A percentile compares a stretch with the other conserved stretches of the same genome.
phyloP scores from a whole-genome alignment of 2,113 vertebrate species.

The Peromyscus polionotus region DNA sequence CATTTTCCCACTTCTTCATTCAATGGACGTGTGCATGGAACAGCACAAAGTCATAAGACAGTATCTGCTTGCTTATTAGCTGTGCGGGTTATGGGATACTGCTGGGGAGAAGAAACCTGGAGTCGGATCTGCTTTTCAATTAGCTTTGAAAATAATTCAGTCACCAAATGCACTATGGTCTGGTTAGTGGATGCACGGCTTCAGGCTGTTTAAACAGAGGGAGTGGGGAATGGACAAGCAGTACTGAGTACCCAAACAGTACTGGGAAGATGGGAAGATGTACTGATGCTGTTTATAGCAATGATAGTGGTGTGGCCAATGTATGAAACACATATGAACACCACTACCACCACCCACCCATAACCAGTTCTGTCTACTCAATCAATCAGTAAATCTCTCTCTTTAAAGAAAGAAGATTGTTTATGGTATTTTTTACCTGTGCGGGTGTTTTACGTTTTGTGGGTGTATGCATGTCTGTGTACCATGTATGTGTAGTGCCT shows the following conservation, averaged over 20 bases:
- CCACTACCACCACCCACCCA: fast-evolving
- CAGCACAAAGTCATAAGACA: not conserved
- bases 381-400: not conserved
- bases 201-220: not conserved
- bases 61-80: not conserved
- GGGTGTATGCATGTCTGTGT: not conserved
- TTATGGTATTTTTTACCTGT: not conserved
- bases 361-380: not conserved
- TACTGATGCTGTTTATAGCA: not conserved
- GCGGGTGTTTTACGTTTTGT: not conserved
- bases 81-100: not conserved
- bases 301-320: not conserved
- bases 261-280: not conserved
- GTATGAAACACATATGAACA: not conserved
- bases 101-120: not conserved
- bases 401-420: not conserved
- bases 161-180: not conserved
- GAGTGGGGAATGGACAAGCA: not conserved
- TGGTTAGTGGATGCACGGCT: not conserved
- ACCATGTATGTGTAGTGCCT: not conserved
- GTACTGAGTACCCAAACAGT: not conserved
- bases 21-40: not conserved
- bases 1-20: not conserved
- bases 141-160: not conserved
- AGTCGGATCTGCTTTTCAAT: not conserved